Base-by-base conservation (phyloP, 2,797 vertebrate genomes). In the Enteromius paludinosus region DNA sequence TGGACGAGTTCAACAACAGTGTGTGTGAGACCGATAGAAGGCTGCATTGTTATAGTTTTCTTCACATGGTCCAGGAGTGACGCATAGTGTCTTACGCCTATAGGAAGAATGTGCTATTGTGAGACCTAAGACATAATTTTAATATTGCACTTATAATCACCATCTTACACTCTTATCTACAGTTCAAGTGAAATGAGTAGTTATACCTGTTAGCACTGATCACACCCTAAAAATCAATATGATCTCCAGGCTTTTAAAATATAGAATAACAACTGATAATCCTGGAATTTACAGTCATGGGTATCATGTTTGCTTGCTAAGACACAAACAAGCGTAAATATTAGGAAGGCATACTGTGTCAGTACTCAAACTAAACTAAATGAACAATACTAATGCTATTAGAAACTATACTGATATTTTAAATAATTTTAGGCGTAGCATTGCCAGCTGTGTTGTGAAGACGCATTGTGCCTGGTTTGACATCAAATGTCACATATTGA, bases 1-100 rank as follows among this genome's bases (percentile, higher is more conserved):
- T 64, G 81, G 69, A 71, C 14, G 33, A 65, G 81, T 81, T 86
- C 74, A 74, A 15, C 45, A 20, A 18, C 47, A 66, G 73, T 18
- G 30, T 65, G 84, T 47, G 68, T 12, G 77, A 23, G 77, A 49
- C 77, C 38, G 20, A 68, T 28, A 30, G 49, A 71, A 80, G 33
- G 38, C 38, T 28, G 47, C 20, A 52, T 25, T 66, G 61, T 6
- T 68, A 10, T 17, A 23, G 30, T 35, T 10, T 65, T 41, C 10
- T 59, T 59, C 25, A 25, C 10, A 6, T 1, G 23, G 35, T 5
- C 25, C 25, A 41, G 11, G 38, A 33, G 23, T 11, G 78, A 79
- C 14, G 4, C 28, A 17, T 61, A 25, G 9, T n/a, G 28, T 73
- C 47, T 72, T n/a, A 33, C 14, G 11, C 5, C 8, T 66, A 5